Evolutionary conservation across 2,888 invertebrate genomes (phyloP).

Genomic region (Pseudolycoriella hygida): DNA sequence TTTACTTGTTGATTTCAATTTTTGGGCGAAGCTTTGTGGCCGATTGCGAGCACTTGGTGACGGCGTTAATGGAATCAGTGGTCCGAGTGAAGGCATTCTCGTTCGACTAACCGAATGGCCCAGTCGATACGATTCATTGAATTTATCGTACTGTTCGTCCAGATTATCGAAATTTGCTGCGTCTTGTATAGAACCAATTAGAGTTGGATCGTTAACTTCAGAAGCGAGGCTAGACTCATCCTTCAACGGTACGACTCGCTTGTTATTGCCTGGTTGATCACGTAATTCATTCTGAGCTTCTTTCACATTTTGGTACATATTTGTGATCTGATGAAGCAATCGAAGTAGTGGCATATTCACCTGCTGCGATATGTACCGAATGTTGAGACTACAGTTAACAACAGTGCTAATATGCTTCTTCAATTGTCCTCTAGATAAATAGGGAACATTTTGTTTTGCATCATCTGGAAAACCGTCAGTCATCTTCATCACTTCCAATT

Average conservation of each 20-base stretch:
- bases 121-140: constrained; percentile 22
- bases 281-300: constrained; percentile 83
- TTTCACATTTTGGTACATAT: constrained; percentile 94
- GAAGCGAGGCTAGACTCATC: constrained; percentile 40
- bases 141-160: constrained; percentile 28
- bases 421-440: constrained; percentile 70
- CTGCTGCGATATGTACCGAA: constrained; percentile 83
- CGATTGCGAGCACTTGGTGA: constrained; percentile 31
- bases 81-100: constrained; percentile 20
- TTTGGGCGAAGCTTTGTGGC: constrained; percentile 79
- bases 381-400: constrained; percentile 75
- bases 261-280: constrained; percentile 38
- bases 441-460: constrained; percentile 67
- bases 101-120: constrained; percentile 16
- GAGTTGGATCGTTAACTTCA: constrained; percentile 26
- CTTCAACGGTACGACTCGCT: constrained; percentile 29
- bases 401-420: constrained; percentile 85
- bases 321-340: constrained; percentile 86
- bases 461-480: constrained; percentile 79
- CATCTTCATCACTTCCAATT: constrained; percentile 76
- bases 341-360: constrained; percentile 91
- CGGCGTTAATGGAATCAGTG: constrained; percentile 25
- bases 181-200: constrained; percentile 23
- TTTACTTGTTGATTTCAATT: constrained; percentile 67
- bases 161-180: constrained; percentile 23